Percentiles rank a stretch among this genome's conserved stretches.
phyloP scores from a whole-genome alignment of 1,140 invertebrate species.

The Armadillidium nasatum region DNA sequence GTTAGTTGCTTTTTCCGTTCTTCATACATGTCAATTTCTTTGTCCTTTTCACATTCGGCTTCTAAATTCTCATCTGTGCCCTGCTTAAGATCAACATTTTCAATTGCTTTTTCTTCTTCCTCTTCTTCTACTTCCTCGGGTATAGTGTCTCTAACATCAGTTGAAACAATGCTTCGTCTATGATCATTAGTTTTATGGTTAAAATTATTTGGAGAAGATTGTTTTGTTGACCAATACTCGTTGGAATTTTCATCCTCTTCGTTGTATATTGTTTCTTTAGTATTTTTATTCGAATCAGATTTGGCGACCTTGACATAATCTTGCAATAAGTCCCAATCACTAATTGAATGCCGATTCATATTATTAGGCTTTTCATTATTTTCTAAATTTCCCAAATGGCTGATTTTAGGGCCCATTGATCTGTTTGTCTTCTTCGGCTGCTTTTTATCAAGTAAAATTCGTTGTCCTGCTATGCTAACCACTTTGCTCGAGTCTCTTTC shows the following conservation, averaged over 20 bases:
- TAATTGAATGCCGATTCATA: neutral
- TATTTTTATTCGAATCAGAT: neutral
- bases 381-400: too few species aligned
- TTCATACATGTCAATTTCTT: neutral
- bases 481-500: neutral
- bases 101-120: neutral
- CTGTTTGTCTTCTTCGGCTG: neutral
- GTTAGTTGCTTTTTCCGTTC: neutral
- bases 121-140: neutral
- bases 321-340: neutral
- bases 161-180: neutral
- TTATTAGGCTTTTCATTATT: too few species aligned
- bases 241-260: too few species aligned
- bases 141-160: neutral
- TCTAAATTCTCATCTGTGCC: neutral
- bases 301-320: neutral
- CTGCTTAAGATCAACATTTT: neutral
- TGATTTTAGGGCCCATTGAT: too few species aligned
- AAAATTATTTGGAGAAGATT: neutral
- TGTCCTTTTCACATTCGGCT: neutral
- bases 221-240: too few species aligned
- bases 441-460: neutral
- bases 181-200: neutral
- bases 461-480: slow-evolving; percentile 2
- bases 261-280: too few species aligned